These are phyloP conservation scores for Epinephelus cyanopodus DNA, from an alignment of 2,113 vertebrate species.

Conservation along the genomic window DNA sequence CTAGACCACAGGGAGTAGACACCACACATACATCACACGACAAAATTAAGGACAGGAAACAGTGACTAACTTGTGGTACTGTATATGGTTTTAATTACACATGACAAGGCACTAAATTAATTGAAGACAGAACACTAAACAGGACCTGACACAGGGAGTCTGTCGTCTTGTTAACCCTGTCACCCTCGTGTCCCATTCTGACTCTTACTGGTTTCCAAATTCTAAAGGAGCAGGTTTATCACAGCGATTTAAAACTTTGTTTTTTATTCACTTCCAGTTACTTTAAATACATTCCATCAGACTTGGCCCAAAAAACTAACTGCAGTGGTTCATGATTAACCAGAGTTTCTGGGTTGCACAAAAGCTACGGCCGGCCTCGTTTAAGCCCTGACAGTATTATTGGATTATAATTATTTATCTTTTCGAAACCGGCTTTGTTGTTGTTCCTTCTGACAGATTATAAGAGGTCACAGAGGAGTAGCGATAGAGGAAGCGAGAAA, in stretches of 20 bases:
- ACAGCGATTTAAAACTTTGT: constrained; percentile 11
- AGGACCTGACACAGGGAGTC: constrained; percentile 1
- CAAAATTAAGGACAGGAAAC: constrained; percentile 17
- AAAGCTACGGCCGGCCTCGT: neutral
- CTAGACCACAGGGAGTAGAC: neutral
- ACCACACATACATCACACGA: neutral
- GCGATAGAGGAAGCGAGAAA: constrained; percentile 38
- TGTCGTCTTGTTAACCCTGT: constrained; percentile 24
- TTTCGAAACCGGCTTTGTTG: constrained; percentile 6
- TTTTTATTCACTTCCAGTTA: constrained; percentile 1
- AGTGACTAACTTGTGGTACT: neutral
- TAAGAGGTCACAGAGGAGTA: constrained; percentile 14
- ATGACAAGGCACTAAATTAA: neutral
- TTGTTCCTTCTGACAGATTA: constrained; percentile 13
- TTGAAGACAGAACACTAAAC: constrained; percentile 10
- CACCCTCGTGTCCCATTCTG: neutral
- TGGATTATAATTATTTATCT: constrained; percentile 33
- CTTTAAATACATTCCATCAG: constrained; percentile 13
- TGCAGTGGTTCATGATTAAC: constrained; percentile 24
- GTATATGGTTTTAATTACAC: constrained; percentile 23
- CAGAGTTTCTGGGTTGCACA: constrained; percentile 28
- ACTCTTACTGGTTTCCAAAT: neutral
- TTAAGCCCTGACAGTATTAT: constrained; percentile 23
- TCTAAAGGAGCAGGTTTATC: neutral
- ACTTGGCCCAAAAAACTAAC: constrained; percentile 3